Base-by-base conservation (phyloP, 2,113 vertebrate species). In the Crotalus tigris region DNA sequence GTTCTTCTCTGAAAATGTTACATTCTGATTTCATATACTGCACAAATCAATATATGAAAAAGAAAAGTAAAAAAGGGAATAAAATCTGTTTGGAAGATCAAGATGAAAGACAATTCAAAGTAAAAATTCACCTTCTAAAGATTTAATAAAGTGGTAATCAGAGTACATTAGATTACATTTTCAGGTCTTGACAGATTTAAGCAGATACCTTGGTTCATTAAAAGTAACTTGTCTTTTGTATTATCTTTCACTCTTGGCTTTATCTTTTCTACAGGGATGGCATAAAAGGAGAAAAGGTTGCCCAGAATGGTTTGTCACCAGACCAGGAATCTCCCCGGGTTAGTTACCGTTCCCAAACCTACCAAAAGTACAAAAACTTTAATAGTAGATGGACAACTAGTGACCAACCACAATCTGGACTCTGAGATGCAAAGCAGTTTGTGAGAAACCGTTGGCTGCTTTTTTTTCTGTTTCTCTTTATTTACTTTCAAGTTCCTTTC, bases 291-390 rank as follows among this genome's bases (percentile, higher is more conserved):
- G 98, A 99, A 92, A 98, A 98, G 87, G 95, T 98, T 95, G 97
- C 97, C 93, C 99, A 99, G 91, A 99, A 99, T 5, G 99, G 99
- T 95, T 98, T 98, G 93, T 97, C 98, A 0, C 98, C 98, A 49
- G 99, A 99, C 95, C 99, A 99, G 97, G 99, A 99, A 94, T 99
- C 98, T 95, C 99, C 98, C 96, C 98, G 97, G 98, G 99, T 99
- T 98, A 98, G 99, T 99, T 99, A 99, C 97, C 98, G 99, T 97
- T 99, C 99, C 94, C 98, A 98, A 97, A 98, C 98, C 98, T 99
- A 99, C 98, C 99, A 99, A 98, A 98, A 98, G 98, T 99, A 99
- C 98, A 98, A 98, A 98, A 98, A 97, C 98, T 99, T 99, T 98
- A 98, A 98, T 98, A 98, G 98, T 98, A 98, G 99, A 97, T 97